phyloP scores from a whole-genome alignment of 2,113 vertebrate species.

The Bettongia penicillata region DNA sequence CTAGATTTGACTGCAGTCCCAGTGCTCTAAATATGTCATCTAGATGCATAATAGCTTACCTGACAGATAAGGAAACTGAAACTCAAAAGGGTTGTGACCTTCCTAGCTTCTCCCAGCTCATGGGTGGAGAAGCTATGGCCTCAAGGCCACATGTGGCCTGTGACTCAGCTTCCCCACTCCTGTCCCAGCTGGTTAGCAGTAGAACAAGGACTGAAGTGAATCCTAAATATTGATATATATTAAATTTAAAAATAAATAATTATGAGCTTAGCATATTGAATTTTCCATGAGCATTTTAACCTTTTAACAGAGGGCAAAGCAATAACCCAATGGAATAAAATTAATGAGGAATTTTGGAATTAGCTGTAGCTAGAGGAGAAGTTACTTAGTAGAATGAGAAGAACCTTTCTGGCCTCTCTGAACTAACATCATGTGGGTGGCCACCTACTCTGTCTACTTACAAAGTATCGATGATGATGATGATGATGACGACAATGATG shows the following conservation, averaged over 20 bases:
- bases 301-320: not conserved
- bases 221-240: not conserved
- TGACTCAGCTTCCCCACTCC: too few species aligned
- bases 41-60: not conserved
- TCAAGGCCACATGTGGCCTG: too few species aligned
- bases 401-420: not conserved
- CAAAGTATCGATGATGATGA: not conserved
- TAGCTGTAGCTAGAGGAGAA: not conserved
- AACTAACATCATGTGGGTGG: conserved; percentile 1
- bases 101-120: not conserved
- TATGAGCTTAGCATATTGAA: not conserved
- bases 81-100: not conserved
- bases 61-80: not conserved
- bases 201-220: not conserved
- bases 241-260: not conserved
- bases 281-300: conserved; percentile 21
- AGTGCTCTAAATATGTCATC: not conserved
- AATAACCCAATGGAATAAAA: not conserved
- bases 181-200: not conserved
- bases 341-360: not conserved
- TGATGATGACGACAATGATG: not conserved
- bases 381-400: not conserved
- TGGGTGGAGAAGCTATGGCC: too few species aligned
- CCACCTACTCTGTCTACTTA: not conserved
- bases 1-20: not conserved